These are phyloP conservation scores for Cheilinus undulatus DNA, from an alignment of 2,113 vertebrate genomes.

Conservation along the genomic window DNA sequence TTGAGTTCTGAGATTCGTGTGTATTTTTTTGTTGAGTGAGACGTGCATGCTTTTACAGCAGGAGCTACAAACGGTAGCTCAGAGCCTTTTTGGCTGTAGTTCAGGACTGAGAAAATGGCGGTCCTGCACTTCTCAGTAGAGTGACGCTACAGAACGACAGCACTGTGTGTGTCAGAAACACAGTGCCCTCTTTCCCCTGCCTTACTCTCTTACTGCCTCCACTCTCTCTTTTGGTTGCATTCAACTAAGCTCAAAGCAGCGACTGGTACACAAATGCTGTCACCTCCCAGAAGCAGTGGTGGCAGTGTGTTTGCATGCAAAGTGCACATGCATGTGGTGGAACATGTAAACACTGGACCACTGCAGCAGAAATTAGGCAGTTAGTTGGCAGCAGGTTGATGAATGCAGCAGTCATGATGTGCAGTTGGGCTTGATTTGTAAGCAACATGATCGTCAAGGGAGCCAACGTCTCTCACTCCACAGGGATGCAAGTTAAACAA, in stretches of 20 bases:
- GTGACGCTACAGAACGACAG: constrained; percentile 84
- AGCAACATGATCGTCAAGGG: not conserved
- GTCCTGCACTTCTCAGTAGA: constrained; percentile 83
- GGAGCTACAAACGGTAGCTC: constrained; percentile 74
- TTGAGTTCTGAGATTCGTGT: constrained; percentile 17
- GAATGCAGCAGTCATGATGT: constrained; percentile 24
- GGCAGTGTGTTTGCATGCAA: constrained; percentile 37
- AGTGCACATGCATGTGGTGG: constrained; percentile 47
- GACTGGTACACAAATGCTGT: constrained; percentile 44
- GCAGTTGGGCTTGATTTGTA: not conserved
- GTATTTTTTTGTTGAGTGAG: constrained; percentile 11
- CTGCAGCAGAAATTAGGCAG: constrained; percentile 35
- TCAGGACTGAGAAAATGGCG: constrained; percentile 94
- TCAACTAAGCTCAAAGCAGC: constrained; percentile 43
- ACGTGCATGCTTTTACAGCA: constrained; percentile 38
- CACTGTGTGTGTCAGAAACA: constrained; percentile 74
- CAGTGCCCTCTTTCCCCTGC: constrained; percentile 57
- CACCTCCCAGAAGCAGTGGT: constrained; percentile 43
- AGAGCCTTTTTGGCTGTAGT: constrained; percentile 86
- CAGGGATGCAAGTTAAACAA: constrained; percentile 5
- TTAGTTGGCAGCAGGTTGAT: constrained; percentile 28
- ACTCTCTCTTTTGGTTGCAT: constrained; percentile 48
- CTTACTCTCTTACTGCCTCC: constrained; percentile 42
- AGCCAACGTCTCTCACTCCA: not conserved
- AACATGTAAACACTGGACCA: constrained; percentile 61